Conservation (phyloP, 2,113 vertebrate genomes). For the Campylomormyrus tamandua region DNA sequence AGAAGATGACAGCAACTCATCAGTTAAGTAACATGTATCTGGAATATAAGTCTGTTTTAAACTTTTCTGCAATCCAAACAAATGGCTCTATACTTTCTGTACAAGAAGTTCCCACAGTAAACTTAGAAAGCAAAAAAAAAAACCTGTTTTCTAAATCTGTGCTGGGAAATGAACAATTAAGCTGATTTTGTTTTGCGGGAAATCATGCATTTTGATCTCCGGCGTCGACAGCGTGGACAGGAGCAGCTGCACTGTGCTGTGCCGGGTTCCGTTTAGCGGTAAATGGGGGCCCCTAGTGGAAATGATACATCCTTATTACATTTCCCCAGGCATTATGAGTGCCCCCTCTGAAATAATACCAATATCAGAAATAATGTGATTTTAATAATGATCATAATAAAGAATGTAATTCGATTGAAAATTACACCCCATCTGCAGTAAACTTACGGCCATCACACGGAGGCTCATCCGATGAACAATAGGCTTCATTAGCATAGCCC, state of each 20-base stretch:
- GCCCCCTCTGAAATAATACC: not conserved
- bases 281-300: conserved; percentile 47
- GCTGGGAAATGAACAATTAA: not conserved
- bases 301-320: conserved; percentile 5
- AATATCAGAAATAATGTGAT: not conserved
- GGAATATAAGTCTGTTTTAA: not conserved
- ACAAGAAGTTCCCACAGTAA: not conserved
- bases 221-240: no score
- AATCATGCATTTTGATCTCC: not conserved
- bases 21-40: not conserved
- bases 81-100: not conserved
- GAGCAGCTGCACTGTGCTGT: not conserved
- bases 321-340: not conserved
- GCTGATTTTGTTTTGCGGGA: not conserved
- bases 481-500: not conserved
- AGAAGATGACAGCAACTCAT: not conserved
- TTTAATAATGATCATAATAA: not conserved
- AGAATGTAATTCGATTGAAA: not conserved
- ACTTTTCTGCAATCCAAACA: not conserved
- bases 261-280: not conserved
- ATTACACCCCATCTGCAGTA: not conserved
- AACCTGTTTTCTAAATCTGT: not conserved
- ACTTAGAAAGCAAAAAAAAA: not conserved
- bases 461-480: not conserved
- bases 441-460: not conserved